Evolutionary conservation across 2,113 vertebrate genomes (phyloP).

Genomic region (human): GRCh38 chr12:590501-591000

Average conservation of each 20-base stretch:
- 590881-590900: neutral
- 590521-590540: neutral
- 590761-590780: neutral
- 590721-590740: no score
- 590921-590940: neutral
- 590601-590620: neutral
- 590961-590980: no score
- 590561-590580: neutral
- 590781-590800: no score
- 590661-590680: neutral
- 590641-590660: neutral
- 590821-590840: no score
- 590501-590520: neutral
- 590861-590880: neutral
- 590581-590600: neutral
- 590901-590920: neutral
- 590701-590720: neutral
- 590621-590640: neutral
- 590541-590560: neutral
- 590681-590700: neutral
- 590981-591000: no score
- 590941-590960: neutral
- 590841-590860: neutral
- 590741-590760: neutral
- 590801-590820: no score